A percentile compares a stretch with the other conserved stretches of the same genome.
Evolutionary conservation across 23 tunicate genomes (phyloP).

Genomic region (Botrylloides violaceus): DNA sequence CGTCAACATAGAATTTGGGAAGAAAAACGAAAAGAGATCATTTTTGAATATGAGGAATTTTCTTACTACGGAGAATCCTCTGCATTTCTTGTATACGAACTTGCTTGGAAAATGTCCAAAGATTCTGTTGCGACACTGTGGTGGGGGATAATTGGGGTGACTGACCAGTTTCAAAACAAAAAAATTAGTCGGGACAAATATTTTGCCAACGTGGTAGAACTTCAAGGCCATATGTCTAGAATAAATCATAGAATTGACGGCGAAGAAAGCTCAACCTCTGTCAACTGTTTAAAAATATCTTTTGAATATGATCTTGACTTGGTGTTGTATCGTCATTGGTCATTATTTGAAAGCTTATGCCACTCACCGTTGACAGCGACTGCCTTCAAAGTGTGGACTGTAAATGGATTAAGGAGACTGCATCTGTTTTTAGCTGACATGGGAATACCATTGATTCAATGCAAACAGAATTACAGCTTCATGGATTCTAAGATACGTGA

Average conservation of each 20-base stretch:
- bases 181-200: slow-evolving; percentile 80
- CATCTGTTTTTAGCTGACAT: slow-evolving; percentile 90
- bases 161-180: slow-evolving; percentile 79
- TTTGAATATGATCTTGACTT: slow-evolving; percentile 91
- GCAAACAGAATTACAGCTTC: slow-evolving; percentile 61
- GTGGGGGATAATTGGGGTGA: slow-evolving; percentile 96
- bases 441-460: slow-evolving; percentile 83
- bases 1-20: slow-evolving; percentile 64
- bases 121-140: slow-evolving; percentile 73
- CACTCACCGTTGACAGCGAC: slow-evolving; percentile 69
- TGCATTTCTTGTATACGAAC: slow-evolving; percentile 50
- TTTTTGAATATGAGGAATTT: slow-evolving; percentile 81
- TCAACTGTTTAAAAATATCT: slow-evolving; percentile 64
- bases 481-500: slow-evolving; percentile 84
- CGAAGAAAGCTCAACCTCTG: slow-evolving; percentile 49
- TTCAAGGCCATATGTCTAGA: slow-evolving; percentile 88
- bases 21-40: slow-evolving; percentile 74
- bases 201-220: slow-evolving; percentile 58
- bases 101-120: slow-evolving; percentile 86
- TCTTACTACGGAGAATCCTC: slow-evolving; percentile 59
- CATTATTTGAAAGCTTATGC: slow-evolving; percentile 70
- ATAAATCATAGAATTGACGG: slow-evolving; percentile 69
- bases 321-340: slow-evolving; percentile 89
- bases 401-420: slow-evolving; percentile 54
- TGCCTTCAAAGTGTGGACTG: slow-evolving; percentile 87